Percentiles rank a stretch among this genome's conserved stretches.
Conservation (phyloP, 2,888 invertebrate genomes). For the Acronicta alni region DNA sequence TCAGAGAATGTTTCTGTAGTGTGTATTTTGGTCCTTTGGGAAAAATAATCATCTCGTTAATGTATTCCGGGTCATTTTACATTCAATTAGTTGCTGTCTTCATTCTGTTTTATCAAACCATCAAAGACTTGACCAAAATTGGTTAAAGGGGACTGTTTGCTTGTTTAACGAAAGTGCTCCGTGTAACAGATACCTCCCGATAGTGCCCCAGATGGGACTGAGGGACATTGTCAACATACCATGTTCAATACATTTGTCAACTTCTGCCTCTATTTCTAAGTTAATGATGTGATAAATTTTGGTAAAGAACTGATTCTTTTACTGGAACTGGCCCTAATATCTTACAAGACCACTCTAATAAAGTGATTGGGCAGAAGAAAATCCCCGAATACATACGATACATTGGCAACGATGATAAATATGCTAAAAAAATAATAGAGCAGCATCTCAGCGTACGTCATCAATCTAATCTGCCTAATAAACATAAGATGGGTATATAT, state of each 20-base stretch:
- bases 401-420: conserved; percentile 47
- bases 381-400: conserved; percentile 18
- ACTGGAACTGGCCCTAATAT: background rate
- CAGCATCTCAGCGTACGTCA: conserved; percentile 46
- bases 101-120: conserved; percentile 5
- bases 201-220: conserved; percentile 34
- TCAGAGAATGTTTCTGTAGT: background rate
- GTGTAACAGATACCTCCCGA: conserved; percentile 41
- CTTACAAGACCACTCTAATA: conserved; percentile 4
- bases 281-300: background rate
- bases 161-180: conserved; percentile 52
- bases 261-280: conserved; percentile 19
- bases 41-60: background rate
- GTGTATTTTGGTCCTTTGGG: background rate
- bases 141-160: conserved; percentile 42
- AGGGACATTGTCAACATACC: conserved; percentile 30
- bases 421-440: conserved; percentile 49
- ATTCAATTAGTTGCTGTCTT: background rate
- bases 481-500: conserved; percentile 54
- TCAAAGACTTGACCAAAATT: conserved; percentile 44
- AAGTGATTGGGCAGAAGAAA: conserved; percentile 7
- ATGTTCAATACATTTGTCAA: conserved; percentile 28
- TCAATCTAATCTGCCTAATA: conserved; percentile 54
- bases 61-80: background rate
- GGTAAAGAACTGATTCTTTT: conserved; percentile 8